Evolutionary conservation across 2,888 invertebrate genomes (phyloP).

Genomic region (Nasonovia ribisnigri): DNA sequence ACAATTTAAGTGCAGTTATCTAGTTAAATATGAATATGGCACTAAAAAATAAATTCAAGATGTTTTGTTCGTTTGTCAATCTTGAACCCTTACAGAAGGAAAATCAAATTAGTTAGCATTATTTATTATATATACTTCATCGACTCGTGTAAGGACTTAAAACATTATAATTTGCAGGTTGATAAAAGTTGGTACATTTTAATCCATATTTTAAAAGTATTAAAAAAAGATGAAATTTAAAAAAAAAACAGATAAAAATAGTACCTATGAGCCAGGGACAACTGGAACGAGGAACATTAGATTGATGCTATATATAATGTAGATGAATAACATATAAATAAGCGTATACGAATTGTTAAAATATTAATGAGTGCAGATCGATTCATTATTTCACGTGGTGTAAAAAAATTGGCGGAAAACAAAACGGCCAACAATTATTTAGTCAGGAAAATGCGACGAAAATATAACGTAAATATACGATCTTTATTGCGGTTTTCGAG

Average conservation of each 20-base stretch:
- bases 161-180: not conserved
- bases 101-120: not conserved
- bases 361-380: not conserved
- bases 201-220: not conserved
- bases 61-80: slow-evolving; percentile 1
- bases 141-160: not conserved
- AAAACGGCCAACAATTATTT: not conserved
- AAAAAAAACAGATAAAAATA: not conserved
- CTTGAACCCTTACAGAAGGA: not conserved
- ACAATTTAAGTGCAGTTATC: slow-evolving; percentile 29
- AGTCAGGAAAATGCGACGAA: not conserved
- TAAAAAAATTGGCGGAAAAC: not conserved
- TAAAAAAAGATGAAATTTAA: not conserved
- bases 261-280: not conserved
- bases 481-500: not conserved
- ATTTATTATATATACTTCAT: not conserved
- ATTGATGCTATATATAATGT: not conserved
- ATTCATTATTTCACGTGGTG: slow-evolving; percentile 1
- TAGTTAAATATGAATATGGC: slow-evolving; percentile 1
- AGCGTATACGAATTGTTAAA: not conserved
- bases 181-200: not conserved
- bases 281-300: not conserved
- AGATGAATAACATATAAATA: not conserved
- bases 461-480: slow-evolving; percentile 23
- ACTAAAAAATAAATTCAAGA: slow-evolving; percentile 18